Evolutionary conservation across 2,797 vertebrate genomes (phyloP).

Genomic region (Sebastes ruberrimus): DNA sequence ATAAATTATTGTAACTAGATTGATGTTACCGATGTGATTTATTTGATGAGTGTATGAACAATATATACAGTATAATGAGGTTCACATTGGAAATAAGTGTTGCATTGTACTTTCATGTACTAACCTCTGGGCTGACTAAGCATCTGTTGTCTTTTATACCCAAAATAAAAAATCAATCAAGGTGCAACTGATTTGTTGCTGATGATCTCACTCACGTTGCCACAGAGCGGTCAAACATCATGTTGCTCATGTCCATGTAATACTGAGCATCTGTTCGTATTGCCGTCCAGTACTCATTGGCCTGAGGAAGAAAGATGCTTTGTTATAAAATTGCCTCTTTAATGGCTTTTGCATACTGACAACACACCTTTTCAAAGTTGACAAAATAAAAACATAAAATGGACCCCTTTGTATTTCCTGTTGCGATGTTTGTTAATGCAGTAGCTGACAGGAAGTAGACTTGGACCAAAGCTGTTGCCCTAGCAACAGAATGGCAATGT

Average conservation of each 20-base stretch:
- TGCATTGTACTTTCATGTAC: neutral
- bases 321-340: neutral
- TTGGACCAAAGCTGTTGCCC: neutral
- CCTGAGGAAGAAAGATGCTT: conserved; percentile 44
- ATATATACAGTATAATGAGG: neutral
- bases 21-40: accelerated
- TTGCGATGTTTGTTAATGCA: neutral
- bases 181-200: neutral
- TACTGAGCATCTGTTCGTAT: conserved; percentile 73
- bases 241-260: conserved; percentile 77
- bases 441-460: neutral
- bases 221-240: conserved; percentile 78
- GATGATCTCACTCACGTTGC: conserved; percentile 64
- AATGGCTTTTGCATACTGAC: neutral
- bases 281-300: conserved; percentile 75
- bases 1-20: neutral
- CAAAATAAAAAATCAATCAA: neutral
- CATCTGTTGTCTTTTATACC: neutral
- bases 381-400: no score
- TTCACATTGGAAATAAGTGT: neutral
- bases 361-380: no score
- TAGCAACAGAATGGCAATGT: neutral
- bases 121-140: neutral
- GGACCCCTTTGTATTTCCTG: no score
- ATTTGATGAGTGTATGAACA: no score